Evolutionary conservation across 2,888 invertebrate genomes (phyloP).

Genomic region (Prosopocoilus inquinatus): DNA sequence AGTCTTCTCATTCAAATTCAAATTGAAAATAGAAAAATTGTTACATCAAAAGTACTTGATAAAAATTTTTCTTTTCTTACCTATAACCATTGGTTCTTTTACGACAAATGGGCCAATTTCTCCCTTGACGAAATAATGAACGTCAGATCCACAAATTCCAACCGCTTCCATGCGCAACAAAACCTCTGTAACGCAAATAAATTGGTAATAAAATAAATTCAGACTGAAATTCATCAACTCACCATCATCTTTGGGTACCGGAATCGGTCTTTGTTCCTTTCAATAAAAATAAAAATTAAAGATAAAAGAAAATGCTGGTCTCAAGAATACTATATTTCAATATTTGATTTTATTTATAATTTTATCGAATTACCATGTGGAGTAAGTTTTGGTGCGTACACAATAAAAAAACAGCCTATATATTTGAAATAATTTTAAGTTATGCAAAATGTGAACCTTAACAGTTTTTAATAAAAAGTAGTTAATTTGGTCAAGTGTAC

Average conservation of each 20-base stretch:
- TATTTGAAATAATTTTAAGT: too few species aligned
- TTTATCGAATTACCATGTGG: too few species aligned
- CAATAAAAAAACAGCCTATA: too few species aligned
- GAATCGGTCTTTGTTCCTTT: constrained; percentile 82
- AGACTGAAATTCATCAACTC: constrained; percentile 38
- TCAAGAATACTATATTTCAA: not conserved
- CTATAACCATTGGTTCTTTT: constrained; percentile 87
- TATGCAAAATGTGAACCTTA: too few species aligned
- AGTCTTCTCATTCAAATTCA: not conserved
- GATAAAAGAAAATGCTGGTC: constrained; percentile 1
- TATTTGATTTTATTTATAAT: too few species aligned
- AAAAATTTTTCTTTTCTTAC: constrained; percentile 45
- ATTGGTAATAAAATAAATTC: not conserved
- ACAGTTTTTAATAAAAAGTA: too few species aligned
- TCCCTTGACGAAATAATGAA: constrained; percentile 87
- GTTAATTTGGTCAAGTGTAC: too few species aligned
- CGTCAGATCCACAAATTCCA: constrained; percentile 97
- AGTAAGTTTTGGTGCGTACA: too few species aligned
- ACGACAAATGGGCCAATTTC: constrained; percentile 85
- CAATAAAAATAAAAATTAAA: constrained; percentile 38
- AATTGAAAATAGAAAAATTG: not conserved
- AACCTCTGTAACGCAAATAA: constrained; percentile 63
- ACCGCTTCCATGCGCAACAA: constrained; percentile 85
- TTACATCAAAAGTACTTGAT: not conserved
- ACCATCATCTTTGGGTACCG: constrained; percentile 74